Evolutionary conservation across 2,888 invertebrate genomes (phyloP).

Genomic region (Drosophila putrida): DNA sequence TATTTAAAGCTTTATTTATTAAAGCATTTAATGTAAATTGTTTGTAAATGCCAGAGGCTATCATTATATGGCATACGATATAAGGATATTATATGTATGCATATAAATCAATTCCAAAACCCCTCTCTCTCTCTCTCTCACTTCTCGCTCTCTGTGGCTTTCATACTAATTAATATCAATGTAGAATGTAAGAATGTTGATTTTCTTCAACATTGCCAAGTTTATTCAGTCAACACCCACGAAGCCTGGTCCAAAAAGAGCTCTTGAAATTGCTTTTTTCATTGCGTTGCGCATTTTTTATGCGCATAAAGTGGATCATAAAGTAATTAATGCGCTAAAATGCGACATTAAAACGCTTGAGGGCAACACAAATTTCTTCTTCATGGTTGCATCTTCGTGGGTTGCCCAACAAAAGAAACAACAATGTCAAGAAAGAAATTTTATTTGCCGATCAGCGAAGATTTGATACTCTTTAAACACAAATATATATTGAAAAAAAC

Average conservation of each 20-base stretch:
- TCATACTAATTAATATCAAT: slow-evolving; percentile 71
- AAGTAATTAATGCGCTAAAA: slow-evolving; percentile 84
- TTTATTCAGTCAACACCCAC: slow-evolving; percentile 70
- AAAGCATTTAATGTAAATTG: slow-evolving; percentile 81
- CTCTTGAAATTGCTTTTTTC: slow-evolving; percentile 16
- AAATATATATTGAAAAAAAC: not conserved
- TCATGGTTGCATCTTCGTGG: slow-evolving; percentile 63
- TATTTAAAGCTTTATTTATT: slow-evolving; percentile 78
- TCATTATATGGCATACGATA: slow-evolving; percentile 67
- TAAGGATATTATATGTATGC: slow-evolving; percentile 46
- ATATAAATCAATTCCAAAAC: slow-evolving; percentile 62
- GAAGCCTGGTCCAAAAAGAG: slow-evolving; percentile 40
- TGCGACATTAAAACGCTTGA: slow-evolving; percentile 81
- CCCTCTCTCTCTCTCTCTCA: not conserved
- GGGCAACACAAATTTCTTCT: slow-evolving; percentile 68
- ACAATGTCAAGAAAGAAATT: not conserved
- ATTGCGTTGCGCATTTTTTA: slow-evolving; percentile 68
- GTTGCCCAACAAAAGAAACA: slow-evolving; percentile 47
- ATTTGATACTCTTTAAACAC: not conserved
- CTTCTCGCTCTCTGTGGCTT: not conserved
- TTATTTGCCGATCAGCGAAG: not conserved
- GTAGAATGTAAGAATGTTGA: slow-evolving; percentile 38
- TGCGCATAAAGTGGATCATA: slow-evolving; percentile 79
- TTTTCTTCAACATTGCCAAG: slow-evolving; percentile 16
- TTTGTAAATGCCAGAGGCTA: slow-evolving; percentile 74